A percentile compares a stretch with the other conserved stretches of the same genome.
phyloP scores from a whole-genome alignment of 2,113 vertebrate species.

The Aspiorhynchus laticeps region DNA sequence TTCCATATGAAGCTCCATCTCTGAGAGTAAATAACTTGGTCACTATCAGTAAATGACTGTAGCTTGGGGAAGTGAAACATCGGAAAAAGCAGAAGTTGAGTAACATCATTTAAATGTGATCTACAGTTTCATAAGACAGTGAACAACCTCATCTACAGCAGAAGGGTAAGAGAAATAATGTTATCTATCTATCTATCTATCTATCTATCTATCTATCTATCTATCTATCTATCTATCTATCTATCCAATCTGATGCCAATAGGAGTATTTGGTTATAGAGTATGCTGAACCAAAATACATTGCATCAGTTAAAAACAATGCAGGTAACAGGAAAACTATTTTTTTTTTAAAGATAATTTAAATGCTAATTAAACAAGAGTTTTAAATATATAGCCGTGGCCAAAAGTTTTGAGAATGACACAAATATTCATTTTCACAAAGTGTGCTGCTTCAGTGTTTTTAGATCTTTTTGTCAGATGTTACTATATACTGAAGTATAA shows the following conservation, averaged over 20 bases:
- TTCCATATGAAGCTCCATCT: background rate
- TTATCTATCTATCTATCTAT: background rate
- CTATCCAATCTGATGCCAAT: background rate
- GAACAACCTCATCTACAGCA: background rate
- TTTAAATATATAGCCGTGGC: background rate
- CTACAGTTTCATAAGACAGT: background rate
- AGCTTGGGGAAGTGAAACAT: background rate
- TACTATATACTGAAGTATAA: too few relatives aligned
- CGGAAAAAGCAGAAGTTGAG: conserved; percentile 30
- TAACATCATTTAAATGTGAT: conserved; percentile 12
- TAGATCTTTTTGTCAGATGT: too few relatives aligned
- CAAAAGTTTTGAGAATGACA: too few relatives aligned
- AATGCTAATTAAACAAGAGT: background rate
- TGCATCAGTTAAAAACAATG: background rate
- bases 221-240: background rate
- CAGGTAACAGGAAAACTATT: too few relatives aligned
- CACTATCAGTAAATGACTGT: background rate
- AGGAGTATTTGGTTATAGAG: too few relatives aligned
- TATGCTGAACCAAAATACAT: too few relatives aligned
- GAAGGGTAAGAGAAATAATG: background rate
- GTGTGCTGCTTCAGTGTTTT: too few relatives aligned
- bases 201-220: background rate
- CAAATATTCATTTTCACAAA: too few relatives aligned
- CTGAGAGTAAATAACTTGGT: background rate
- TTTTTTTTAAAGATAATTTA: background rate